Conservation (phyloP, 2,113 vertebrate species). For the Equus quagga region DNA sequence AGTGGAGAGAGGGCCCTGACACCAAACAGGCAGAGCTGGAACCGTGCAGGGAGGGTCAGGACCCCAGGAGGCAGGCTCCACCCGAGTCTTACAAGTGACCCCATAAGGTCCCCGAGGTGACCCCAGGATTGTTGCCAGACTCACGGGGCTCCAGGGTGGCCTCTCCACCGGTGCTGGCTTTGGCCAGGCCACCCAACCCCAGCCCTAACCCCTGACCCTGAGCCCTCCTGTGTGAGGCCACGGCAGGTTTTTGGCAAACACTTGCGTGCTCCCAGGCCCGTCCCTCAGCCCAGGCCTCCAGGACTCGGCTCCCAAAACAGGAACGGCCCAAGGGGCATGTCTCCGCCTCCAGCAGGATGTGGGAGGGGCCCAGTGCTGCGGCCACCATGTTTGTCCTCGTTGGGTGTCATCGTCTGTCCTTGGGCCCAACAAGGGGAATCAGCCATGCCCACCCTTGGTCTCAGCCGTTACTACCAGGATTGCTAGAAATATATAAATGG, state of each 20-base stretch:
- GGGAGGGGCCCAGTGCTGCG: no score
- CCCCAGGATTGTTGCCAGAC: background rate
- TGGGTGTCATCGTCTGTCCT: background rate
- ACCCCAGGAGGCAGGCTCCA: background rate
- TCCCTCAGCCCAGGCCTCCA: background rate
- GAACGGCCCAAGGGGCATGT: background rate
- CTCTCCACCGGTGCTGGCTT: background rate
- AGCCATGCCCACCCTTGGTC: background rate
- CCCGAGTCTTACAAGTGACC: fast-evolving
- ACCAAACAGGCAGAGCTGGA: no score
- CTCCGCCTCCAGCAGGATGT: background rate
- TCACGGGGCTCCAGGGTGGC: background rate
- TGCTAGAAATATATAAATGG: background rate
- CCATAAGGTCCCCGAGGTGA: background rate
- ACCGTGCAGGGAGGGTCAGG: background rate
- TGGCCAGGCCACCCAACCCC: background rate
- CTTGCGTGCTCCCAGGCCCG: background rate
- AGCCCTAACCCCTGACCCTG: background rate
- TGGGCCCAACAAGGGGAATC: background rate
- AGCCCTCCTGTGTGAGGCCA: background rate
- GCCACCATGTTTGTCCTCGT: background rate
- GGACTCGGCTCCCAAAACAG: background rate
- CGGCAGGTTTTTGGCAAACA: background rate
- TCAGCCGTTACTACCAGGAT: background rate
- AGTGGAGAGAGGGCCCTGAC: background rate